Conservation (phyloP, 2,888 invertebrate genomes). For the Agrochola lychnidis region DNA sequence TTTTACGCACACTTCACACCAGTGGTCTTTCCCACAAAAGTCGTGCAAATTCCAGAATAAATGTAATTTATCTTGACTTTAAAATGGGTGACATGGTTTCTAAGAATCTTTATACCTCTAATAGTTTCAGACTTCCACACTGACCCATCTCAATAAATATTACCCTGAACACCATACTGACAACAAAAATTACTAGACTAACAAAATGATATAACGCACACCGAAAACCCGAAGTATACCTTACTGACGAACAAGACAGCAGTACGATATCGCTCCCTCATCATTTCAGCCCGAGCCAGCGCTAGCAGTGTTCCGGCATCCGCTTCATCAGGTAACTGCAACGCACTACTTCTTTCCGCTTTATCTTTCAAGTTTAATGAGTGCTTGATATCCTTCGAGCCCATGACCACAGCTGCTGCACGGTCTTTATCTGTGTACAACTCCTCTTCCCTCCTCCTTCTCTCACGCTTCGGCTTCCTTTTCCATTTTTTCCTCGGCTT, state of each 20-base stretch:
- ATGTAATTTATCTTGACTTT: background rate
- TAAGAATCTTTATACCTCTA: background rate
- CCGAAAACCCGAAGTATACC: slow-evolving; percentile 85
- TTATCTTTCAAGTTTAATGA: slow-evolving; percentile 95
- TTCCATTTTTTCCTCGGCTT: slow-evolving; percentile 82
- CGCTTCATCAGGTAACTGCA: slow-evolving; percentile 94
- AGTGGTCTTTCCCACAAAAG: background rate
- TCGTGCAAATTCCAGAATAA: background rate
- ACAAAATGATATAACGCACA: background rate
- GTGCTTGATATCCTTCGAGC: slow-evolving; percentile 96
- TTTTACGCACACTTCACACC: too few species aligned
- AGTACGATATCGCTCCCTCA: slow-evolving; percentile 93
- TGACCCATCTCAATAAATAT: background rate
- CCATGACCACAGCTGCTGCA: slow-evolving; percentile 96
- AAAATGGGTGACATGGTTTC: background rate
- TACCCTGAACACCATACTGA: background rate
- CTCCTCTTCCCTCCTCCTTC: slow-evolving; percentile 91
- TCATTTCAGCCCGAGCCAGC: slow-evolving; percentile 94
- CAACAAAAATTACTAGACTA: background rate
- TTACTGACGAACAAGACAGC: slow-evolving; percentile 95
- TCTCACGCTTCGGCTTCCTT: slow-evolving; percentile 83
- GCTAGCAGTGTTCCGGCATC: slow-evolving; percentile 94
- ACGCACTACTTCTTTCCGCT: slow-evolving; percentile 93
- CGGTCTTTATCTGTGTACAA: slow-evolving; percentile 97
- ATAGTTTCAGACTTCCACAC: background rate